A percentile compares a stretch with the other conserved stretches of the same genome.
Evolutionary conservation across 1,140 invertebrate genomes (phyloP).

Genomic region (Condylostylus longicornis): DNA sequence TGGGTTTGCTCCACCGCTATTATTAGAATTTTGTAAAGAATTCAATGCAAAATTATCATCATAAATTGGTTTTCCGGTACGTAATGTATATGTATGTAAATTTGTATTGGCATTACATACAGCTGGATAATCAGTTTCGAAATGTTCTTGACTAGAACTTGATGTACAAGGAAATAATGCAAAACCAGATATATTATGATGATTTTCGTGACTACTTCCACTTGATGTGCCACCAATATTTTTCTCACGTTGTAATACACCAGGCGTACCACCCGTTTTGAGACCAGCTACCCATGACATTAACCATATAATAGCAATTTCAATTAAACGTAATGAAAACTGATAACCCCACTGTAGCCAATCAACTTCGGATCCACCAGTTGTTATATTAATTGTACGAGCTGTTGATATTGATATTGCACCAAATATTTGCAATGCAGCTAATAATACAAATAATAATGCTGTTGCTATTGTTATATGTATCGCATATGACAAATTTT

Average conservation of each 20-base stretch:
- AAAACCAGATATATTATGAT: constrained; percentile 48
- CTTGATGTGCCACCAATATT: constrained; percentile 13
- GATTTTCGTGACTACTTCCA: constrained; percentile 15
- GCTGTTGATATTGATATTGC: constrained; percentile 35
- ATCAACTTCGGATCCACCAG: constrained; percentile 29
- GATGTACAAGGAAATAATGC: constrained; percentile 61
- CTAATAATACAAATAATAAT: constrained; percentile 64
- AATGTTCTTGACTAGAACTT: constrained; percentile 61
- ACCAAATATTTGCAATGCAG: constrained; percentile 66
- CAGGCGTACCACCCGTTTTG: constrained; percentile 28
- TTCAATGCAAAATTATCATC: constrained; percentile 37
- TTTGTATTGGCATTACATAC: constrained; percentile 74
- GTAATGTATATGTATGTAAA: constrained; percentile 63
- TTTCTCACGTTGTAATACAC: constrained; percentile 39
- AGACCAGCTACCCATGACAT: constrained; percentile 69
- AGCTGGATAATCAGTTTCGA: constrained; percentile 62
- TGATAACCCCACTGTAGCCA: constrained; percentile 87
- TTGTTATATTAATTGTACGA: constrained; percentile 21
- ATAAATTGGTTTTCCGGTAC: constrained; percentile 61
- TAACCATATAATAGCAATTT: constrained; percentile 65
- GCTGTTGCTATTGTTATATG: constrained; percentile 74
- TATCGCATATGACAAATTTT: constrained; percentile 60
- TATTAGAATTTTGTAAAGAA: too few relatives aligned
- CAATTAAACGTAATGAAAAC: constrained; percentile 64
- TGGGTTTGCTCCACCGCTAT: constrained; percentile 1